Conservation (phyloP, 2,113 vertebrate species). For the Tetrao urogallus region DNA sequence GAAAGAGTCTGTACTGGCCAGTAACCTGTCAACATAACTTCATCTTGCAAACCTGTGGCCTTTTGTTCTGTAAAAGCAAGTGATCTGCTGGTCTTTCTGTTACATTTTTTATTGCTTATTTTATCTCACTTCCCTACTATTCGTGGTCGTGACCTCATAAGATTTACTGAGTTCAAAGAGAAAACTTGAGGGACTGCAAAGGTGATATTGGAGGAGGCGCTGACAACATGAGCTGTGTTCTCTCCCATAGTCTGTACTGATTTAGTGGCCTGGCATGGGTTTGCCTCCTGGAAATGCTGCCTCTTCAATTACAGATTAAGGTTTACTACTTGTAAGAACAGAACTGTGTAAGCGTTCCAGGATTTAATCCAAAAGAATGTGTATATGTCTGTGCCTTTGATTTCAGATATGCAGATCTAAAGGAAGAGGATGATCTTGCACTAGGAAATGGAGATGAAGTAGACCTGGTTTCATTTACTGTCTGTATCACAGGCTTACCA, state of each 20-base stretch:
- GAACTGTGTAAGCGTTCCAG: neutral
- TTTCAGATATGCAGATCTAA: neutral
- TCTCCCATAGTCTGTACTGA: neutral
- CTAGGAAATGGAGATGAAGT: neutral
- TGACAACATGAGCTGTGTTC: neutral
- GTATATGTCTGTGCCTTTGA: neutral
- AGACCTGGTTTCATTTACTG: conserved; percentile 14
- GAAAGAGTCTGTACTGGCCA: neutral
- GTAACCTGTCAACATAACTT: neutral
- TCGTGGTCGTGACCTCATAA: neutral
- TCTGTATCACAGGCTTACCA: neutral
- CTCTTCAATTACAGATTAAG: conserved; percentile 29
- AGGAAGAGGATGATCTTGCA: neutral
- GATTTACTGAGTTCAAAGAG: neutral
- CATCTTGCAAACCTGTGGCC: neutral
- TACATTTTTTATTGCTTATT: neutral
- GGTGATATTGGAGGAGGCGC: neutral
- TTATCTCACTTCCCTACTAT: neutral
- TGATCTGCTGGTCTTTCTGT: neutral
- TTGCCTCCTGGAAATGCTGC: neutral
- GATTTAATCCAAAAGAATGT: neutral
- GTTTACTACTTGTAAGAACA: neutral
- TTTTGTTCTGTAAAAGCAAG: neutral
- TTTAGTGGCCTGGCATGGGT: neutral
- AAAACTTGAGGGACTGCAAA: neutral